Conservation (phyloP, 2,113 vertebrate species). For the Eulemur macaco region DNA sequence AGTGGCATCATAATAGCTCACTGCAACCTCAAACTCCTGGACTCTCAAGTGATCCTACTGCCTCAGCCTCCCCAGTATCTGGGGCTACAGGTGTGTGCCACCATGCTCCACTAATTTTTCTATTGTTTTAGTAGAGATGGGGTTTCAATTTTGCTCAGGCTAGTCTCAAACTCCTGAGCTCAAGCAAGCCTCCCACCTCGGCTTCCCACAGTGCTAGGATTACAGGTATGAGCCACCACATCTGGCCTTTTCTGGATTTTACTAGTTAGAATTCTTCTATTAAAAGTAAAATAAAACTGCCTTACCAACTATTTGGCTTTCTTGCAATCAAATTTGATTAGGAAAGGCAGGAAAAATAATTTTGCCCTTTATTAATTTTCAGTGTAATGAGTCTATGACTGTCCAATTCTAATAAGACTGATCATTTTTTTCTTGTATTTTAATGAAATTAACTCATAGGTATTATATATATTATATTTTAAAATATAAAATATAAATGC, state of each 20-base stretch:
- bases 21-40: no score
- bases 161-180: no score
- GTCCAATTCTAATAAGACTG: background rate
- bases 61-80: no score
- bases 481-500: background rate
- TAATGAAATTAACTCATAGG: background rate
- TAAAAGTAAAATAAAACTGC: background rate
- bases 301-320: background rate
- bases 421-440: background rate
- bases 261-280: background rate
- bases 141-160: no score
- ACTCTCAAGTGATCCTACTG: no score
- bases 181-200: no score
- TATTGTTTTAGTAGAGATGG: no score
- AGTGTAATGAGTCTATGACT: background rate
- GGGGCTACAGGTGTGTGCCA: no score
- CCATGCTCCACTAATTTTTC: no score
- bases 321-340: background rate
- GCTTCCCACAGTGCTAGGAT: no score
- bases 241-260: background rate
- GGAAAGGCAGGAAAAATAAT: background rate
- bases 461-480: background rate
- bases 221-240: no score
- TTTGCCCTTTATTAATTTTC: background rate
- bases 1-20: no score